Evolutionary conservation across 2,888 invertebrate species (phyloP).

Genomic region (Automeris io): DNA sequence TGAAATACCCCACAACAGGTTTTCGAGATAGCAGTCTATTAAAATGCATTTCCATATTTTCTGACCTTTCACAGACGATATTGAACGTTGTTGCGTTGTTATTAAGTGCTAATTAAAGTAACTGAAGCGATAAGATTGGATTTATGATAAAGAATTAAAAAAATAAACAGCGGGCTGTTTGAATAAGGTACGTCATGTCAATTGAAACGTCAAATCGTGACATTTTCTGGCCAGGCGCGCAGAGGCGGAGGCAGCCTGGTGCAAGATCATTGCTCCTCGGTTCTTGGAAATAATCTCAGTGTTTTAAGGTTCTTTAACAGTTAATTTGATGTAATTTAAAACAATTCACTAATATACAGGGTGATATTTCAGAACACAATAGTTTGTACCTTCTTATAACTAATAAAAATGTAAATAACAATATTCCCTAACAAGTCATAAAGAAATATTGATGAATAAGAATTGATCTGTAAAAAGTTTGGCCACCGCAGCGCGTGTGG

Average conservation of each 20-base stretch:
- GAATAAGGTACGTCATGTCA: slow-evolving; percentile 73
- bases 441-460: no score
- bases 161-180: slow-evolving; percentile 70
- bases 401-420: no score
- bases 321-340: slow-evolving; percentile 36
- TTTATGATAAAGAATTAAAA: slow-evolving; percentile 60
- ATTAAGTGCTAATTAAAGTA: slow-evolving; percentile 38
- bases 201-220: slow-evolving; percentile 74
- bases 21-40: slow-evolving; percentile 64
- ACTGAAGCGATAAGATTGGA: slow-evolving; percentile 49
- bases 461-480: no score
- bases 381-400: no score
- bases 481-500: no score
- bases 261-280: slow-evolving; percentile 50
- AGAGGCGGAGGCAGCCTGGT: slow-evolving; percentile 19
- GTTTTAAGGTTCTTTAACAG: slow-evolving; percentile 23
- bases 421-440: no score
- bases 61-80: slow-evolving; percentile 30
- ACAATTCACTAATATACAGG: no score
- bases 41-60: slow-evolving; percentile 52
- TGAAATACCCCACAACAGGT: slow-evolving; percentile 69
- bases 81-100: slow-evolving; percentile 40
- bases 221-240: slow-evolving; percentile 72
- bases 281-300: slow-evolving; percentile 59
- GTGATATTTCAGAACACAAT: no score